A percentile compares a stretch with the other conserved stretches of the same genome.
Conservation (phyloP, 2,888 invertebrate genomes). For the Drosophila quinaria region DNA sequence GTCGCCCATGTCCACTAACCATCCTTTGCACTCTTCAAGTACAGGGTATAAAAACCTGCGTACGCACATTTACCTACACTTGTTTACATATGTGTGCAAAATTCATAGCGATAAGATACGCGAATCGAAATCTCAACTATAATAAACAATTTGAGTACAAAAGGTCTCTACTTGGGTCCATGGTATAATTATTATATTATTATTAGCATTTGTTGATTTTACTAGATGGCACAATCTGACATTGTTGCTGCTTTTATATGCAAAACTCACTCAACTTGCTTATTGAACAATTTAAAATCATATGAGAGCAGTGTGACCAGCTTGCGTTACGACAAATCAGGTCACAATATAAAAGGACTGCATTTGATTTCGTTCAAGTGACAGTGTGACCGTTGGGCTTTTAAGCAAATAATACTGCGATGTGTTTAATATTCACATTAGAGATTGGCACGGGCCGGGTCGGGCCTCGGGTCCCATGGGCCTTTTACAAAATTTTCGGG, state of each 20-base stretch:
- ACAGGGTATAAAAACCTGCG: neutral
- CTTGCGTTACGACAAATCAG: neutral
- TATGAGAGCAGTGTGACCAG: conserved; percentile 11
- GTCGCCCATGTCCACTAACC: too few species aligned
- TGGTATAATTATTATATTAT: conserved; percentile 13
- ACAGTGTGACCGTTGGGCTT: neutral
- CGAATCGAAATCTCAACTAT: neutral
- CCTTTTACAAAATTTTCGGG: too few species aligned
- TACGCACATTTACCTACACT: neutral
- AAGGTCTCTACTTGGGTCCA: conserved; percentile 8
- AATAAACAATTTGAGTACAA: neutral
- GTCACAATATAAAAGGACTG: neutral
- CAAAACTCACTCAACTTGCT: neutral
- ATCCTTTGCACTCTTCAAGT: neutral
- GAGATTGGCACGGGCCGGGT: too few species aligned
- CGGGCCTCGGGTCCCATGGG: too few species aligned
- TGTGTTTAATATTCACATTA: neutral
- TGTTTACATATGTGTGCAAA: neutral
- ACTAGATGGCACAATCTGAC: too few species aligned
- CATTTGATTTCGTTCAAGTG: neutral
- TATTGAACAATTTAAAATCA: too few species aligned
- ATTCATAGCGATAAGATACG: conserved; percentile 16
- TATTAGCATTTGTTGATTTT: neutral
- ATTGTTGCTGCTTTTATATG: too few species aligned
- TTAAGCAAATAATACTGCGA: neutral